These are phyloP conservation scores for Scylla paramamosain DNA, from an alignment of 1,140 invertebrate genomes.

Conservation along the genomic window DNA sequence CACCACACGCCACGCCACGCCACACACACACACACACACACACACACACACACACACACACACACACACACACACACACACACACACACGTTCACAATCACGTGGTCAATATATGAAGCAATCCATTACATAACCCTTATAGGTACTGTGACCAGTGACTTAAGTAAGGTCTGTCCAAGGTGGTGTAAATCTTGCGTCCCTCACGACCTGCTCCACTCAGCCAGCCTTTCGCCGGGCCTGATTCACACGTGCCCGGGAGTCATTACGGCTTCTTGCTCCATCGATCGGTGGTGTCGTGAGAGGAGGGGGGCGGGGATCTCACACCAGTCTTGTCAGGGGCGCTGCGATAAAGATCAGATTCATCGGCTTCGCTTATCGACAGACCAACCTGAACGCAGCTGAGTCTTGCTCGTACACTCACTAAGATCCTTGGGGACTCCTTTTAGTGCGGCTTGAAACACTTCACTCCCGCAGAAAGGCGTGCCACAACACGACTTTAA, in stretches of 20 bases:
- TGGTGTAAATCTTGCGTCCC: not conserved
- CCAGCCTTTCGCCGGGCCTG: conserved; percentile 28
- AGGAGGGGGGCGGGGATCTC: not conserved
- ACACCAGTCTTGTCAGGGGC: not conserved
- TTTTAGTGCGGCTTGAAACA: not conserved
- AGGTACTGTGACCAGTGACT: not conserved
- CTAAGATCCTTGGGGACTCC: not conserved
- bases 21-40: not conserved
- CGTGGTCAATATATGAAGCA: not conserved
- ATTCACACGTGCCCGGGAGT: conserved; percentile 51
- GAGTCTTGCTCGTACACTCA: not conserved
- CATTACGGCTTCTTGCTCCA: conserved; percentile 39
- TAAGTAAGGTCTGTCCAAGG: not conserved
- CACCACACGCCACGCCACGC: too few relatives aligned
- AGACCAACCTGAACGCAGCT: conserved; percentile 26
- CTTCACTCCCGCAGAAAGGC: not conserved
- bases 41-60: not conserved
- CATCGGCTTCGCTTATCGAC: conserved; percentile 41
- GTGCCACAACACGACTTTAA: not conserved
- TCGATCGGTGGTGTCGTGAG: conserved; percentile 52
- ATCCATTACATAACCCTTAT: not conserved
- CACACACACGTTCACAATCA: not conserved
- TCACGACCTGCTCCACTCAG: not conserved
- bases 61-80: not conserved
- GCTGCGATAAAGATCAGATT: conserved; percentile 46